A percentile compares a stretch with the other conserved stretches of the same genome.
phyloP scores from a whole-genome alignment of 2,797 vertebrate species.

The Scarus forsteni region DNA sequence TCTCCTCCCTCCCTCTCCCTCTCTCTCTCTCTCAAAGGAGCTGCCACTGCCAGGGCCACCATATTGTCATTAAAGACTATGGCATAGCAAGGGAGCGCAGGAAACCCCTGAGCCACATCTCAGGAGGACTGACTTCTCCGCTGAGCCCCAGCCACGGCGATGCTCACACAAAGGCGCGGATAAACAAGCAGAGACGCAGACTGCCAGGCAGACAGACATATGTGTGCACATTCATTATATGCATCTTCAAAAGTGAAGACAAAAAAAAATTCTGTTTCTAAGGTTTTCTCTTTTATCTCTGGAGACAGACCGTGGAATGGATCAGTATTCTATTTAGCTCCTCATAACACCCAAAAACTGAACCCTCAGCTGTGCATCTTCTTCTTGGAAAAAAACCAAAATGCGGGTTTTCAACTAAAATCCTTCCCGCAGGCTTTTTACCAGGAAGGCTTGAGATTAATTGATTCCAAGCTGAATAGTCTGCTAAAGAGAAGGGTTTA shows the following conservation, averaged over 20 bases:
- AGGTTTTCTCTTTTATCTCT: constrained; percentile 43
- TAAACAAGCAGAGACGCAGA: constrained; percentile 60
- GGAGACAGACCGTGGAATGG: constrained; percentile 48
- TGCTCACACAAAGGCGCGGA: constrained; percentile 69
- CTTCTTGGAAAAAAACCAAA: constrained; percentile 50
- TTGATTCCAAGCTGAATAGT: constrained; percentile 76
- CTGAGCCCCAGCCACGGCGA: constrained; percentile 61
- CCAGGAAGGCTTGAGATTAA: constrained; percentile 69
- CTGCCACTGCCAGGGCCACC: constrained; percentile 78
- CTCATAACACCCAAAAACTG: constrained; percentile 59
- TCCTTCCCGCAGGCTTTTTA: constrained; percentile 64
- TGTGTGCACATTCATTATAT: constrained; percentile 58
- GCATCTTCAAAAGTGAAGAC: constrained; percentile 56
- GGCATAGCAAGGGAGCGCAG: constrained; percentile 70
- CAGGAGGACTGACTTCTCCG: constrained; percentile 66
- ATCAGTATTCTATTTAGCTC: constrained; percentile 65
- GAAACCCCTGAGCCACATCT: constrained; percentile 77
- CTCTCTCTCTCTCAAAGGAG: constrained; percentile 61
- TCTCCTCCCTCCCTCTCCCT: constrained; percentile 12
- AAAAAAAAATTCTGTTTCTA: constrained; percentile 19
- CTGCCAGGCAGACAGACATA: constrained; percentile 56
- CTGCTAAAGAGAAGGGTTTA: constrained; percentile 73
- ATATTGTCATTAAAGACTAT: constrained; percentile 86
- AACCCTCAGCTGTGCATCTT: constrained; percentile 48
- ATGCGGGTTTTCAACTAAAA: constrained; percentile 63